These are phyloP conservation scores for Aleadryas rufinucha DNA, from an alignment of 2,113 vertebrate genomes.

Conservation along the genomic window DNA sequence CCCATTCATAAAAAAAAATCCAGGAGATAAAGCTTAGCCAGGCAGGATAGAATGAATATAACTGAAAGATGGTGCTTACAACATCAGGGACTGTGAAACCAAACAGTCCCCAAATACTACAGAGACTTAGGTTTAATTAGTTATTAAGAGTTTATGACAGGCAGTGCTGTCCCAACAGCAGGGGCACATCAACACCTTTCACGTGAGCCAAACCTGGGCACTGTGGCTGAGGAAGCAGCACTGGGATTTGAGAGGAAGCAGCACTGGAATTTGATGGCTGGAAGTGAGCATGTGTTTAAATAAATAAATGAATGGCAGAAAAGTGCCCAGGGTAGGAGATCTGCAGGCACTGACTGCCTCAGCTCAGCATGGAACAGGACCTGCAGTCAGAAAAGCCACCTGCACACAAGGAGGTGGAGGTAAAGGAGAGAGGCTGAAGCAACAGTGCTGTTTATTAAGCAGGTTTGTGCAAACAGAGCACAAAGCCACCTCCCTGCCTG, in stretches of 20 bases:
- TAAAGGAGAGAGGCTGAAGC: background rate
- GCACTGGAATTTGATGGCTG: background rate
- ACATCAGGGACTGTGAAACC: background rate
- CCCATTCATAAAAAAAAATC: background rate
- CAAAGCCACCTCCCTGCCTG: background rate
- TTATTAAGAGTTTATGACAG: background rate
- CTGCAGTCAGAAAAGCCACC: background rate
- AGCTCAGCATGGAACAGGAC: background rate
- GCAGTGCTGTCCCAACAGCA: background rate
- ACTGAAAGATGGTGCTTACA: background rate
- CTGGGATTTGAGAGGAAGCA: background rate
- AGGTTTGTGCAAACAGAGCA: background rate
- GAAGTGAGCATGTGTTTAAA: background rate
- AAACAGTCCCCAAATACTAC: background rate
- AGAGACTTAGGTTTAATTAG: background rate
- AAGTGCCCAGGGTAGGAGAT: background rate
- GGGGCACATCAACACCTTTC: background rate
- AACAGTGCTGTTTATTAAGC: background rate
- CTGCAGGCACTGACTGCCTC: background rate
- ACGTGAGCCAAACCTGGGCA: background rate
- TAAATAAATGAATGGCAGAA: background rate
- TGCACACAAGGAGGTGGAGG: background rate
- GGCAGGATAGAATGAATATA: background rate
- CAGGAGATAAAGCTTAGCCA: background rate
- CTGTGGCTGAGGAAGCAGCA: background rate